Percentiles rank a stretch among this genome's conserved stretches.
Evolutionary conservation across 2,888 invertebrate species (phyloP).

Genomic region (Drosophila borealis): DNA sequence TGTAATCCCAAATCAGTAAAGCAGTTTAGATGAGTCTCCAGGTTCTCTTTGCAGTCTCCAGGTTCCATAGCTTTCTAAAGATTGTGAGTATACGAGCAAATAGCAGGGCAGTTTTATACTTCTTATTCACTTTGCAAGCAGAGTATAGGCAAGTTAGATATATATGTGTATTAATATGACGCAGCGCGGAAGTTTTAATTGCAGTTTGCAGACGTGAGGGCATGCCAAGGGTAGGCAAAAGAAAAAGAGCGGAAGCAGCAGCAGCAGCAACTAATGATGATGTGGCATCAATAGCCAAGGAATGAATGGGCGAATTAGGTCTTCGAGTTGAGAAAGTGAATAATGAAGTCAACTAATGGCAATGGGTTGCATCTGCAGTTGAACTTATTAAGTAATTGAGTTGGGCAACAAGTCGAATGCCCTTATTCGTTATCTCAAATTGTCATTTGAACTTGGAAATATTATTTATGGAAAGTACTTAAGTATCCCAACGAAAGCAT

Average conservation of each 20-base stretch:
- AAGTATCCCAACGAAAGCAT: background rate
- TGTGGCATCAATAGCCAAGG: conserved; percentile 26
- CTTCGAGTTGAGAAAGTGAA: conserved; percentile 32
- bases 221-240: background rate
- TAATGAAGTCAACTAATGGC: conserved; percentile 36
- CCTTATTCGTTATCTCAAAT: conserved; percentile 35
- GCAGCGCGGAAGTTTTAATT: conserved; percentile 73
- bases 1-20: no score
- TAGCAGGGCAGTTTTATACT: background rate
- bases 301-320: conserved; percentile 15
- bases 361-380: conserved; percentile 10
- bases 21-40: no score
- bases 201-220: conserved; percentile 38
- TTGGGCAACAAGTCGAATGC: conserved; percentile 26
- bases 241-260: conserved; percentile 14
- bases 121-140: background rate
- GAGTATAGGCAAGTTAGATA: conserved; percentile 6
- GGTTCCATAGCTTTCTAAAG: no score
- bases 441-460: conserved; percentile 27
- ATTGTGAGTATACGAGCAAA: no score
- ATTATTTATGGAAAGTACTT: conserved; percentile 1
- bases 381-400: conserved; percentile 41
- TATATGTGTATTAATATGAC: conserved; percentile 35
- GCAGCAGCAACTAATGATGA: background rate
- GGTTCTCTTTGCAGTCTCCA: no score